Conservation (phyloP, 2,797 vertebrate species). For the Buceros bicornis region DNA sequence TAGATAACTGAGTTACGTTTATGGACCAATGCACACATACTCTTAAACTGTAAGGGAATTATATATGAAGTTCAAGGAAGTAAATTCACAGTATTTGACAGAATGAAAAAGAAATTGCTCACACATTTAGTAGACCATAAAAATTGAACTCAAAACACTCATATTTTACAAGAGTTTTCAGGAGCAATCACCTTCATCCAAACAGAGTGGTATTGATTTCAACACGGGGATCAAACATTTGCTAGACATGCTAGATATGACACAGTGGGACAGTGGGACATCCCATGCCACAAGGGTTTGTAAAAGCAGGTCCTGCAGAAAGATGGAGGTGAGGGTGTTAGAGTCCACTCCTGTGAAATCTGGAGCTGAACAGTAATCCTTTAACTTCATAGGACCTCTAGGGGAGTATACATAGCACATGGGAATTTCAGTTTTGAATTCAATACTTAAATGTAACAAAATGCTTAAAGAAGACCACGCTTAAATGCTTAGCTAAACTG, state of each 20-base stretch:
- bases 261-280: background rate
- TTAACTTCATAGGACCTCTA: background rate
- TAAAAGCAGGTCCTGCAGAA: background rate
- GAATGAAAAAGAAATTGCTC: background rate
- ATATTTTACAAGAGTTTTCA: background rate
- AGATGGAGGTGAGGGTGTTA: accelerated
- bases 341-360: background rate
- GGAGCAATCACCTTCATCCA: background rate
- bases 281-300: background rate
- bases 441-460: background rate
- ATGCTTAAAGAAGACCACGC: background rate
- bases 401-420: accelerated
- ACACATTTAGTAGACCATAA: background rate
- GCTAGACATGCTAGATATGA: background rate
- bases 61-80: background rate
- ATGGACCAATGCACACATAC: background rate
- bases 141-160: background rate
- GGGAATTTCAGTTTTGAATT: background rate
- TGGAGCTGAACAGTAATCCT: background rate
- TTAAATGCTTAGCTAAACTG: background rate
- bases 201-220: background rate
- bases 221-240: background rate
- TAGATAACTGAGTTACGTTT: background rate
- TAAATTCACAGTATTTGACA: background rate
- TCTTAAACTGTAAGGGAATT: background rate